Conservation (phyloP, 1,140 invertebrate genomes). For the Venustaconcha ellipsiformis region DNA sequence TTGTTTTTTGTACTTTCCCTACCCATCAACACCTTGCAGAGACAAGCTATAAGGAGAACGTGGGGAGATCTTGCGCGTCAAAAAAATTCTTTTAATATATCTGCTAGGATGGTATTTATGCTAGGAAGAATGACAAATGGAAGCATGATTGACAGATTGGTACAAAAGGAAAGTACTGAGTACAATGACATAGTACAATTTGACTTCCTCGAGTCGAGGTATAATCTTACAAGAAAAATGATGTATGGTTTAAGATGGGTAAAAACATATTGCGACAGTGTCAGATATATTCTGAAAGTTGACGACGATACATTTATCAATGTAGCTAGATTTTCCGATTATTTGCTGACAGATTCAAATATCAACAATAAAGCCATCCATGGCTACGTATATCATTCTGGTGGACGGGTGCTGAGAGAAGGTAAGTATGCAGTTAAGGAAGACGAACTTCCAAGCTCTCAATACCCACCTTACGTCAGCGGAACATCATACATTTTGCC, state of each 20-base stretch:
- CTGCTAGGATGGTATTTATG: neutral
- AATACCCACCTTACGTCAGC: neutral
- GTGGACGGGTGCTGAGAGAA: too few species aligned
- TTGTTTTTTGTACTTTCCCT: too few species aligned
- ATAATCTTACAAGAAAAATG: constrained; percentile 10
- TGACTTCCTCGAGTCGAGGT: neutral
- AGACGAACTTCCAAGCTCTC: too few species aligned
- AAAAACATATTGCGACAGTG: neutral
- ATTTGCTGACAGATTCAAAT: neutral
- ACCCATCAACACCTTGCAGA: too few species aligned
- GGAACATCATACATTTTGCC: constrained; percentile 3
- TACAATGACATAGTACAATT: constrained; percentile 1
- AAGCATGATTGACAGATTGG: neutral
- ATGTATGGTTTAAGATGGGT: constrained; percentile 5
- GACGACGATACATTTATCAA: constrained; percentile 9
- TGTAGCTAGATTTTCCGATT: neutral
- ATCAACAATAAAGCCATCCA: neutral
- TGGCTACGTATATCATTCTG: neutral
- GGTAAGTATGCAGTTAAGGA: neutral
- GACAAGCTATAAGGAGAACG: too few species aligned
- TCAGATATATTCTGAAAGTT: constrained; percentile 1
- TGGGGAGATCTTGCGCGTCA: too few species aligned
- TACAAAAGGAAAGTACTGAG: neutral
- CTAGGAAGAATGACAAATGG: neutral
- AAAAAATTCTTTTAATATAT: too few species aligned